Evolutionary conservation across 2,888 invertebrate genomes (phyloP).

Genomic region (Scaptomyza flava): DNA sequence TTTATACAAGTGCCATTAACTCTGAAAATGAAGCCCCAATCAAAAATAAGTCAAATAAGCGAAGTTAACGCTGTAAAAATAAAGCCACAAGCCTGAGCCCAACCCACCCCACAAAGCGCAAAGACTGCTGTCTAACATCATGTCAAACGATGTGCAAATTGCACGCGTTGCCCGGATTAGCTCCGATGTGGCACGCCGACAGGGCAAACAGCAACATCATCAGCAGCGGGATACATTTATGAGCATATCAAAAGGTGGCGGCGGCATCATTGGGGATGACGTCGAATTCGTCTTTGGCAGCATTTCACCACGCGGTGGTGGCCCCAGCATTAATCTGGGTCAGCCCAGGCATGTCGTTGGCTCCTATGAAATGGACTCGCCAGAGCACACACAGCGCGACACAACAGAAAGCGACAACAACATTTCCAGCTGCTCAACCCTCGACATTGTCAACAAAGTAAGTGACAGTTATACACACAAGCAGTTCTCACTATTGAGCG

Average conservation of each 20-base stretch:
- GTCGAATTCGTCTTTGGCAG: conserved; percentile 82
- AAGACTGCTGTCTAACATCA: conserved; percentile 29
- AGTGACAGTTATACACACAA: conserved; percentile 41
- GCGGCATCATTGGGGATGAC: conserved; percentile 53
- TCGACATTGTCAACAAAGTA: conserved; percentile 84
- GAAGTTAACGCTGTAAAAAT: conserved; percentile 19
- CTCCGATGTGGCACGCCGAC: conserved; percentile 55
- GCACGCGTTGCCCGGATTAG: conserved; percentile 80
- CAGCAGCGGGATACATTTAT: conserved; percentile 42
- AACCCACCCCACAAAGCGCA: conserved; percentile 11
- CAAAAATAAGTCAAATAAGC: conserved; percentile 48
- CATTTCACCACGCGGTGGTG: conserved; percentile 78
- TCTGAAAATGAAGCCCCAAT: conserved; percentile 57
- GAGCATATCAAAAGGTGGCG: conserved; percentile 43
- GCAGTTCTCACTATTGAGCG: not conserved
- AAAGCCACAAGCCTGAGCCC: conserved; percentile 26
- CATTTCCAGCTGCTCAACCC: conserved; percentile 83
- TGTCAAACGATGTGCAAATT: conserved; percentile 82
- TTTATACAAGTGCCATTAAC: conserved; percentile 47
- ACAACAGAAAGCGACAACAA: conserved; percentile 83
- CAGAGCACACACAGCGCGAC: conserved; percentile 81
- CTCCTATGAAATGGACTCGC: conserved; percentile 69
- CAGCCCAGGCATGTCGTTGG: conserved; percentile 47
- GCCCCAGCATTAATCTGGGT: conserved; percentile 23
- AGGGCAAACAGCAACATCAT: conserved; percentile 45